Percentiles rank a stretch among this genome's conserved stretches.
Evolutionary conservation across 1,140 invertebrate species (phyloP).

Genomic region (Polyergus mexicanus): DNA sequence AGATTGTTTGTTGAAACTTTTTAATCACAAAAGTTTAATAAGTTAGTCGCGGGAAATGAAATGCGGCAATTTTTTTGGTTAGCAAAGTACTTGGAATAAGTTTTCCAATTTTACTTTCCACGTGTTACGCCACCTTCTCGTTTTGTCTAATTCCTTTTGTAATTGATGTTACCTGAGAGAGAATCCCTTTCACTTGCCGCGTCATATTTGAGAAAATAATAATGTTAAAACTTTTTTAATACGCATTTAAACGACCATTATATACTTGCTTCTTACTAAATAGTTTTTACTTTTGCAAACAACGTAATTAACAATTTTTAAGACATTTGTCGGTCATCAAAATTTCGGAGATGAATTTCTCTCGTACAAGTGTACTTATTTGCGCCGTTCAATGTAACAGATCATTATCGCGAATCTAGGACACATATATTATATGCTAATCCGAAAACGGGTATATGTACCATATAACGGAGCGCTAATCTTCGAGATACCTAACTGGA

Average conservation of each 20-base stretch:
- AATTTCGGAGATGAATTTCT: conserved; percentile 11
- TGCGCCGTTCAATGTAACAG: conserved; percentile 35
- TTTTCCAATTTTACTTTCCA: conserved; percentile 44
- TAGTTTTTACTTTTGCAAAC: conserved; percentile 9
- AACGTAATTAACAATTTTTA: background rate
- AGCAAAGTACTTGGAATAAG: conserved; percentile 37
- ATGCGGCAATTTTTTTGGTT: conserved; percentile 17
- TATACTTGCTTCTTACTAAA: background rate
- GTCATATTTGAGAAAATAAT: conserved; percentile 5
- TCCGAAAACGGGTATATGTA: conserved; percentile 3
- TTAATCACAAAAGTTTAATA: conserved; percentile 59
- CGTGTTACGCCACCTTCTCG: conserved; percentile 2
- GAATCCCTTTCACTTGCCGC: background rate
- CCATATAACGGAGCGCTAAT: background rate
- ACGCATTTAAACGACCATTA: background rate
- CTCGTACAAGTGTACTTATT: background rate
- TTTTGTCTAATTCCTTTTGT: conserved; percentile 3
- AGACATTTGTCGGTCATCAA: background rate
- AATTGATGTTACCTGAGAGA: conserved; percentile 1
- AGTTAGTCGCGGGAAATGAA: conserved; percentile 39
- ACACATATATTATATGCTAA: conserved; percentile 57
- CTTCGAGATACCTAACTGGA: conserved; percentile 14
- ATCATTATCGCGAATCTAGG: conserved; percentile 50
- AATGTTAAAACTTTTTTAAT: conserved; percentile 4
- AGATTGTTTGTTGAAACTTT: conserved; percentile 25